These are phyloP conservation scores for Lepidocolaptes lacrymiger DNA, from an alignment of 2,797 vertebrate species.

Conservation along the genomic window DNA sequence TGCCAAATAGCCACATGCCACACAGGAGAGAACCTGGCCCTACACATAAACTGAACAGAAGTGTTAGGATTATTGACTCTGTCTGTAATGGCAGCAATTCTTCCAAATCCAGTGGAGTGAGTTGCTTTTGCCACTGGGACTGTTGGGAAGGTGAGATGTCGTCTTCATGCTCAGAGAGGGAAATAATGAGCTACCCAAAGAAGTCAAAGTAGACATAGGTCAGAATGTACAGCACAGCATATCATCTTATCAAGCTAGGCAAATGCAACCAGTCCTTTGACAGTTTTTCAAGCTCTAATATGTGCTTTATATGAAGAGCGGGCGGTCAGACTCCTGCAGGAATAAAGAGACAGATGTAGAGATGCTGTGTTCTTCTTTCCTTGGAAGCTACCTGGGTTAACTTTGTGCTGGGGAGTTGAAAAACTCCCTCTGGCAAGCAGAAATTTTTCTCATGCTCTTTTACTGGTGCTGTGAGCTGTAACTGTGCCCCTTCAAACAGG, in stretches of 20 bases:
- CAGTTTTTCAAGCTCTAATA: not conserved
- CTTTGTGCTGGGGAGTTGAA: not conserved
- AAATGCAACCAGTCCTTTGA: not conserved
- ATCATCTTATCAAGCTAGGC: not conserved
- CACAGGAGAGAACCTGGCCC: not conserved
- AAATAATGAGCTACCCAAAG: not conserved
- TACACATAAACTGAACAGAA: fast-evolving
- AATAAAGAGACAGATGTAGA: not conserved
- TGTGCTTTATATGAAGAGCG: not conserved
- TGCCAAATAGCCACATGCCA: not conserved
- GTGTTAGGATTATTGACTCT: not conserved
- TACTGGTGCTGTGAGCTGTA: not conserved
- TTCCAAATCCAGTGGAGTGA: not conserved
- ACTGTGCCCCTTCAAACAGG: not conserved
- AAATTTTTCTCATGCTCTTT: not conserved
- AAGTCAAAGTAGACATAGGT: not conserved
- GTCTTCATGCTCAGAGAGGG: not conserved
- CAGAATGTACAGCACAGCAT: not conserved
- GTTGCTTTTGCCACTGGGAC: not conserved
- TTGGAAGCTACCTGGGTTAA: not conserved
- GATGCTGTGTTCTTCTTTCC: not conserved
- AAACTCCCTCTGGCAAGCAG: not conserved
- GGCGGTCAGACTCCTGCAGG: not conserved
- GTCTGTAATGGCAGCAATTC: not conserved
- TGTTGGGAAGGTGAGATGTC: not conserved